phyloP scores from a whole-genome alignment of 1,140 invertebrate genomes.

The Lucilia sericata region DNA sequence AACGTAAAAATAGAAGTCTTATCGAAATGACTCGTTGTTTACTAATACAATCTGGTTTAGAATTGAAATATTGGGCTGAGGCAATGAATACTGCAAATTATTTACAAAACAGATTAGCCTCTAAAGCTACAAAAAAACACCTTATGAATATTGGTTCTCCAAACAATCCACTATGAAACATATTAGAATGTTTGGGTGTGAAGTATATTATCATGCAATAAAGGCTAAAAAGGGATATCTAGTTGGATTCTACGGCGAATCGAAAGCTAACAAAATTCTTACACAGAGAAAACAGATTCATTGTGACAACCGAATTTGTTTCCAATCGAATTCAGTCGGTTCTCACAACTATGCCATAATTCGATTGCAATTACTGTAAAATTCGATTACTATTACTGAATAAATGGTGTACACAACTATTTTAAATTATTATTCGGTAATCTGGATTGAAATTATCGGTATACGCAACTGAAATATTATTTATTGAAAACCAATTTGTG shows the following conservation, averaged over 20 bases:
- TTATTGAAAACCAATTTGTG: too few relatives aligned
- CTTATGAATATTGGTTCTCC: neutral
- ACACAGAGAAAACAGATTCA: too few relatives aligned
- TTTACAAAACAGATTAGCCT: neutral
- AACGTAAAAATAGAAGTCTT: neutral
- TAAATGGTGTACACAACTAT: too few relatives aligned
- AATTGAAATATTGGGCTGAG: neutral
- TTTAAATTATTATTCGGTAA: too few relatives aligned
- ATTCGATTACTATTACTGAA: too few relatives aligned
- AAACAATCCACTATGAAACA: neutral
- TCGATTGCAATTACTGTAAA: too few relatives aligned
- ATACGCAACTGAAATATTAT: too few relatives aligned
- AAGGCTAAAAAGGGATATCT: neutral
- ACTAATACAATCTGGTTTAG: neutral
- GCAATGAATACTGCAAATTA: neutral
- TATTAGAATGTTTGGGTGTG: neutral
- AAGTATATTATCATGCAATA: neutral
- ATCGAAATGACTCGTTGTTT: neutral
- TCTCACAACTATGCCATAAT: too few relatives aligned
- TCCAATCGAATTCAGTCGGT: too few relatives aligned
- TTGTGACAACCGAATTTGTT: too few relatives aligned
- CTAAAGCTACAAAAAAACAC: neutral
- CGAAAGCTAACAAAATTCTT: neutral
- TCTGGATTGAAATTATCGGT: too few relatives aligned
- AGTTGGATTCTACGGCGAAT: neutral